Percentiles rank a stretch among this genome's conserved stretches.
phyloP scores from a whole-genome alignment of 2,888 invertebrate species.

The Cataglyphis cursor region DNA sequence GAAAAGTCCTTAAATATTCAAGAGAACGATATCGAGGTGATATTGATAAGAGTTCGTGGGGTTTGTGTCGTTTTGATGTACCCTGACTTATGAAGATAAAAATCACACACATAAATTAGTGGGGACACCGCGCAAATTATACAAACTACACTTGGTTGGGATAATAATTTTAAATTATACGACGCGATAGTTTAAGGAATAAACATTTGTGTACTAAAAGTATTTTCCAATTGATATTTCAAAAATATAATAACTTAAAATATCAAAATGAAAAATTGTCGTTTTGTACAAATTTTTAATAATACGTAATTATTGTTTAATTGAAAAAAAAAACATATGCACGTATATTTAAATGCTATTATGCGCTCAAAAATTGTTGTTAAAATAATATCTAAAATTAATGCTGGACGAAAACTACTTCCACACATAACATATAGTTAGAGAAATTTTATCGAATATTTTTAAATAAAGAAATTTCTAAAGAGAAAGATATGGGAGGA shows the following conservation, averaged over 20 bases:
- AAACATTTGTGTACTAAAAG: too few relatives aligned
- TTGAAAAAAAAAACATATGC: slow-evolving; percentile 11
- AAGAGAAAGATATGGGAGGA: not conserved
- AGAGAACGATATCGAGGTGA: slow-evolving; percentile 4
- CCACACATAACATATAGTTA: slow-evolving; percentile 19
- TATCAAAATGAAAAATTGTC: not conserved
- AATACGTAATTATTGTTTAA: not conserved
- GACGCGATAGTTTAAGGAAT: not conserved
- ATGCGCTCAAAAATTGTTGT: not conserved
- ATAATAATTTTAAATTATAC: not conserved
- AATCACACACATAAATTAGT: not conserved
- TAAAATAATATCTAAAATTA: slow-evolving; percentile 24
- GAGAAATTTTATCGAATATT: slow-evolving; percentile 20
- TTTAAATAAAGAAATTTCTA: slow-evolving; percentile 52
- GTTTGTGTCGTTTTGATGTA: not conserved
- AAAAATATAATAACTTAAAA: not conserved
- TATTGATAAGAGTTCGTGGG: not conserved
- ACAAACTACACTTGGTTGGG: not conserved
- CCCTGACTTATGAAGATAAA: not conserved
- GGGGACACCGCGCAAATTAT: not conserved
- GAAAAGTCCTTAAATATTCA: slow-evolving; percentile 42
- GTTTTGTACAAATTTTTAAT: slow-evolving; percentile 15
- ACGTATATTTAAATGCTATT: slow-evolving; percentile 1
- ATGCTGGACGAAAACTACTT: not conserved
- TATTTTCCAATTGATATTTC: not conserved